Conservation (phyloP, 37 sponge, comb jelly and placozoan genomes). For the Dysidea cf. avara region DNA sequence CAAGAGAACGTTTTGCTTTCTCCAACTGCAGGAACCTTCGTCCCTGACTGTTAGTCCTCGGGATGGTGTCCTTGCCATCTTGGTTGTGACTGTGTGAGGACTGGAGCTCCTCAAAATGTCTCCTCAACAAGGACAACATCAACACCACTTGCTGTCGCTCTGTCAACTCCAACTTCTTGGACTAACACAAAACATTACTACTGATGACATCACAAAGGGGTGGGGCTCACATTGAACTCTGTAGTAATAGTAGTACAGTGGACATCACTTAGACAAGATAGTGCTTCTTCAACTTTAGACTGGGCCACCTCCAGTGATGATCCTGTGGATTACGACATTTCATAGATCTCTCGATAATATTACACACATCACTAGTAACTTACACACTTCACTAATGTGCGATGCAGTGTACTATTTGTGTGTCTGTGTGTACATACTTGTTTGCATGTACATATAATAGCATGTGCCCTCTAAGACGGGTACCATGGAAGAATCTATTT, state of each 20-base stretch:
- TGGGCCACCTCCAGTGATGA: conserved; percentile 41
- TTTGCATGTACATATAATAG: too few relatives aligned
- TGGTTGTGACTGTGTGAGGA: conserved; percentile 47
- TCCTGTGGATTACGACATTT: not conserved
- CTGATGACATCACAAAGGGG: not conserved
- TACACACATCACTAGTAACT: too few relatives aligned
- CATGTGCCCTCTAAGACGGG: too few relatives aligned
- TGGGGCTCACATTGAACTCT: conserved; percentile 42
- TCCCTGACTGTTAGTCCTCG: not conserved
- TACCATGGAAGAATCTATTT: too few relatives aligned
- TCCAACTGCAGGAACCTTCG: conserved; percentile 16
- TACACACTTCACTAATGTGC: too few relatives aligned
- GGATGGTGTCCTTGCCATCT: not conserved
- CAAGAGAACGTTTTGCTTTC: conserved; percentile 36
- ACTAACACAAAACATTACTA: conserved; percentile 2
- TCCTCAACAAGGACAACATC: conserved; percentile 50
- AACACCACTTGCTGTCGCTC: conserved; percentile 64
- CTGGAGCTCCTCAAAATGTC: conserved; percentile 59
- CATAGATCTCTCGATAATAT: not conserved
- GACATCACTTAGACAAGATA: conserved; percentile 43
- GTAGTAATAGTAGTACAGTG: conserved; percentile 45
- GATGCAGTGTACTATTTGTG: too few relatives aligned
- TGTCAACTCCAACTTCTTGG: not conserved
- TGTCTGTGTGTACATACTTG: too few relatives aligned
- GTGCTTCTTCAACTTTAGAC: conserved; percentile 45